These are phyloP conservation scores for Lacerta bilineata DNA, from an alignment of 2,797 vertebrate genomes.

Conservation along the genomic window DNA sequence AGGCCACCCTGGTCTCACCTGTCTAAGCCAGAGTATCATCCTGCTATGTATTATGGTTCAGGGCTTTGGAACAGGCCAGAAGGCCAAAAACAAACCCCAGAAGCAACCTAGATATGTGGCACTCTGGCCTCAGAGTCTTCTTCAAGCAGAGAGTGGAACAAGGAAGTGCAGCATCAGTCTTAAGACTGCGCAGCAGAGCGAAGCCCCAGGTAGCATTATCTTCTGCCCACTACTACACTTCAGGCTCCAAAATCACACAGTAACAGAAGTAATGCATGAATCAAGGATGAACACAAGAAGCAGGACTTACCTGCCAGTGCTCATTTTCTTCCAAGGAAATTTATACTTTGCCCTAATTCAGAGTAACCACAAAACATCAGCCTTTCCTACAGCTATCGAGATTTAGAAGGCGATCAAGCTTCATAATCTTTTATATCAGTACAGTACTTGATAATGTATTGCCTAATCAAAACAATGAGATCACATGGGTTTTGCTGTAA, in stretches of 20 bases:
- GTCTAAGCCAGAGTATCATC: not conserved
- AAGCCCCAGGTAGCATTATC: not conserved
- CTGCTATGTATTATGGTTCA: not conserved
- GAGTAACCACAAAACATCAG: not conserved
- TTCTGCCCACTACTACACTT: not conserved
- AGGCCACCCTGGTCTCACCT: not conserved
- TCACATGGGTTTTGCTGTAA: conserved; percentile 1
- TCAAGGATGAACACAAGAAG: not conserved
- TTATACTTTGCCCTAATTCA: not conserved
- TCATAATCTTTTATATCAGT: not conserved
- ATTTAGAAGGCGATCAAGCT: not conserved
- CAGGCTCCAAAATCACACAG: not conserved
- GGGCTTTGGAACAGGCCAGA: not conserved
- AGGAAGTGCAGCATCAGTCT: not conserved
- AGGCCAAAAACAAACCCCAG: not conserved
- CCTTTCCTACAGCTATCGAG: not conserved
- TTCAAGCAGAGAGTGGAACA: not conserved
- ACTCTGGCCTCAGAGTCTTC: not conserved
- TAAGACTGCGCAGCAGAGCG: not conserved
- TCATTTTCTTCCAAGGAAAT: conserved; percentile 5
- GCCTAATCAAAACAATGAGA: not conserved
- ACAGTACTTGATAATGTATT: not conserved
- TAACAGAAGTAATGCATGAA: not conserved
- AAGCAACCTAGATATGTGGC: not conserved
- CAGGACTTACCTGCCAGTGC: not conserved